Conservation (phyloP, 2,888 invertebrate genomes). For the Ichneumon xanthorius region DNA sequence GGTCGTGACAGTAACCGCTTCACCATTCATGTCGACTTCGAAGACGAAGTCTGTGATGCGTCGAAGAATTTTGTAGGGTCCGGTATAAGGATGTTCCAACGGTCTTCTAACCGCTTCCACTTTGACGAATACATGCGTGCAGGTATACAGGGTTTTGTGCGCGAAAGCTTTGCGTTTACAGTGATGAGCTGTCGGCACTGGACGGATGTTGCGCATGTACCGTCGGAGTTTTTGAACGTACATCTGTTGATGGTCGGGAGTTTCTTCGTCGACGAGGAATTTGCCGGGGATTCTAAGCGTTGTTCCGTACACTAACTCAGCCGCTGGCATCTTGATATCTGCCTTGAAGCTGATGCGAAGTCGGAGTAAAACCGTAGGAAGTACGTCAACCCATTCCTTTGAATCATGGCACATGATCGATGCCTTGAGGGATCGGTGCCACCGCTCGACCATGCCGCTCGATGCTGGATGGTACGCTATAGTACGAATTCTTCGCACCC, state of each 20-base stretch:
- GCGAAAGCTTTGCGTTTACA: slow-evolving; percentile 17
- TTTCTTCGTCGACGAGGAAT: slow-evolving; percentile 13
- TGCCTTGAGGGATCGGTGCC: slow-evolving; percentile 21
- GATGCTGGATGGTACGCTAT: slow-evolving; percentile 64
- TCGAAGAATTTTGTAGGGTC: slow-evolving; percentile 46
- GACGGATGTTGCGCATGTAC: slow-evolving; percentile 36
- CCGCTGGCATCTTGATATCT: slow-evolving; percentile 4
- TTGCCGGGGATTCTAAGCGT: slow-evolving; percentile 6
- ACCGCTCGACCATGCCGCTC: slow-evolving; percentile 10
- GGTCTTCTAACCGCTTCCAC: slow-evolving; percentile 8
- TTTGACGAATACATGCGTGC: slow-evolving; percentile 7
- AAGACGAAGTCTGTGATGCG: background rate
- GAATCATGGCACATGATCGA: background rate
- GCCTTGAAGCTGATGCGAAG: slow-evolving; percentile 2
- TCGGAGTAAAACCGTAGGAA: slow-evolving; percentile 1
- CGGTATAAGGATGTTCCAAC: slow-evolving; percentile 50
- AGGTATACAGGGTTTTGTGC: slow-evolving; percentile 33
- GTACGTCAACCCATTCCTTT: slow-evolving; percentile 3
- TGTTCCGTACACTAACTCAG: slow-evolving; percentile 10
- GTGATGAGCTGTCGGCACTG: slow-evolving; percentile 44
- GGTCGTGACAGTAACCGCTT: background rate
- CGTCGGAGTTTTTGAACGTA: slow-evolving; percentile 35
- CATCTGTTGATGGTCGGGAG: slow-evolving; percentile 12
- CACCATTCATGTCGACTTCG: background rate
- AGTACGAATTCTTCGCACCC: slow-evolving; percentile 60